Evolutionary conservation across 2,113 vertebrate genomes (phyloP).

Genomic region (Cyanistes caeruleus): DNA sequence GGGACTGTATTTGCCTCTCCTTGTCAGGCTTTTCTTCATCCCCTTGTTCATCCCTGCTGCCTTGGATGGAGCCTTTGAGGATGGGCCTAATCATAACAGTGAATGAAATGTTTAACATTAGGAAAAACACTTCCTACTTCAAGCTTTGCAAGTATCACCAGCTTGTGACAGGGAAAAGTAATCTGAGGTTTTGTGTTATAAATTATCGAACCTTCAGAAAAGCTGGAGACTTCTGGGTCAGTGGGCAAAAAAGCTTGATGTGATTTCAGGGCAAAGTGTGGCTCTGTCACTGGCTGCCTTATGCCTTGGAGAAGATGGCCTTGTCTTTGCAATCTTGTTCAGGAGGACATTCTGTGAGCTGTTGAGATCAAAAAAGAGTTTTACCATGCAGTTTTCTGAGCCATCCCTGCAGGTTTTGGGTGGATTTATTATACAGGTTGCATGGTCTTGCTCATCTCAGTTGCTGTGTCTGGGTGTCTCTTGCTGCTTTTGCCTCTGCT

Average conservation of each 20-base stretch:
- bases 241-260: background rate
- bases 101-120: background rate
- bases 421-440: background rate
- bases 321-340: background rate
- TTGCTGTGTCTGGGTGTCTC: background rate
- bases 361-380: background rate
- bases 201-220: background rate
- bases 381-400: background rate
- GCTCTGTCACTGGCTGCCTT: background rate
- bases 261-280: background rate
- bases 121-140: background rate
- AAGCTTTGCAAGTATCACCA: background rate
- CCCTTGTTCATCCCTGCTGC: background rate
- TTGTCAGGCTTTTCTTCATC: background rate
- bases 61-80: background rate
- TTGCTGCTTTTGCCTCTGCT: background rate
- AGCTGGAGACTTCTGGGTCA: background rate
- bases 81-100: background rate
- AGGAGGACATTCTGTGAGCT: background rate
- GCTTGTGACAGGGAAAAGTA: background rate
- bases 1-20: background rate
- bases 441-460: accelerated
- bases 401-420: background rate
- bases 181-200: background rate
- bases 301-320: background rate